phyloP scores from a whole-genome alignment of 2,797 vertebrate genomes.

The Ciconia nigra region DNA sequence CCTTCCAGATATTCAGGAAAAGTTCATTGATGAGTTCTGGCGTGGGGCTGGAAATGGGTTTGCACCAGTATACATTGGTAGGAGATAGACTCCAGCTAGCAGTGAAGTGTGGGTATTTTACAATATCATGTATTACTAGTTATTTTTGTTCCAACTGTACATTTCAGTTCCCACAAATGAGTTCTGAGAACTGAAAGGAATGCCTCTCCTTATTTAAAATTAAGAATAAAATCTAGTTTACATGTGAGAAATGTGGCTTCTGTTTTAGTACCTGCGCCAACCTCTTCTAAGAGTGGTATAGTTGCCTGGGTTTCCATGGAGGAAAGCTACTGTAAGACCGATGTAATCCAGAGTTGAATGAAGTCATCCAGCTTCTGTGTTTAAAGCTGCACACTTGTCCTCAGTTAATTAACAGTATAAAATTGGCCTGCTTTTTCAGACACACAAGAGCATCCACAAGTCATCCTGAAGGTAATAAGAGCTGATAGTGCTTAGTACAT shows the following conservation, averaged over 20 bases:
- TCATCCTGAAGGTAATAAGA: neutral
- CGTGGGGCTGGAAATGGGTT: neutral
- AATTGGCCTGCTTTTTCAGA: neutral
- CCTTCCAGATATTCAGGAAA: neutral
- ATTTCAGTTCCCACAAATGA: neutral
- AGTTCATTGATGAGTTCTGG: neutral
- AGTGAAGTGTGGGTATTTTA: neutral
- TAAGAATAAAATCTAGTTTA: neutral
- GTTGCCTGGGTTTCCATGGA: neutral
- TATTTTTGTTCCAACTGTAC: neutral
- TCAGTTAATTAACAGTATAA: neutral
- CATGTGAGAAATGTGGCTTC: neutral
- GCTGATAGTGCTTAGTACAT: neutral
- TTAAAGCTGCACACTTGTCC: neutral
- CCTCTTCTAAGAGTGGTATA: neutral
- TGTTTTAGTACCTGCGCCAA: neutral
- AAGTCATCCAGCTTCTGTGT: neutral
- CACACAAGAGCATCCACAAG: neutral
- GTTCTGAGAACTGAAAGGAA: neutral
- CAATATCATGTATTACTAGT: neutral
- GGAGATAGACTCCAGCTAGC: neutral
- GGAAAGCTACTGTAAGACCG: neutral
- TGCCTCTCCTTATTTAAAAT: neutral
- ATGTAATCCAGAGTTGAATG: neutral
- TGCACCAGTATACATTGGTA: neutral